Conservation (phyloP, 1,140 invertebrate genomes). For the Bombus fervidus region DNA sequence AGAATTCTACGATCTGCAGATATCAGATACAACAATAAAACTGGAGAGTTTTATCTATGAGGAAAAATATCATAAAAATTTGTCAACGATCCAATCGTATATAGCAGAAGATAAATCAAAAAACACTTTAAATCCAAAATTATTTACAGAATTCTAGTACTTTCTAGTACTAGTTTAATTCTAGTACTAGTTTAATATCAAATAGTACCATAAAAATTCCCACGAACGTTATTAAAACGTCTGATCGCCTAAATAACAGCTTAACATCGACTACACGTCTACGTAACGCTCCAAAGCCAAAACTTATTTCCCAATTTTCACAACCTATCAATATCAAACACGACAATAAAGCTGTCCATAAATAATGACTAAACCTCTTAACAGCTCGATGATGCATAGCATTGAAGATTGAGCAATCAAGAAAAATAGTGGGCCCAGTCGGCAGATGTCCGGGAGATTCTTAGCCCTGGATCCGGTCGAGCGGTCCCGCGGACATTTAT, state of each 20-base stretch:
- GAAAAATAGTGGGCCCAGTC: slow-evolving; percentile 39
- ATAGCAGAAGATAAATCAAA: neutral
- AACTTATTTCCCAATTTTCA: too few relatives aligned
- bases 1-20: too few relatives aligned
- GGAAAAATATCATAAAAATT: neutral
- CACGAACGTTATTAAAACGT: too few relatives aligned
- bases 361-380: neutral
- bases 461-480: slow-evolving; percentile 13
- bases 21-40: too few relatives aligned
- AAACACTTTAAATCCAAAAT: too few relatives aligned
- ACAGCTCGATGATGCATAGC: neutral
- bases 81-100: neutral
- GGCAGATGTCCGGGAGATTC: slow-evolving; percentile 54
- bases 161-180: too few relatives aligned
- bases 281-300: too few relatives aligned
- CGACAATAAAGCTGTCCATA: neutral
- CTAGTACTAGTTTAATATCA: too few relatives aligned
- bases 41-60: too few relatives aligned
- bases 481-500: slow-evolving; percentile 19
- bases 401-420: slow-evolving; percentile 60
- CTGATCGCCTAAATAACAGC: neutral
- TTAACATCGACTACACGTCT: neutral
- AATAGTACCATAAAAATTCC: too few relatives aligned
- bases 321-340: neutral
- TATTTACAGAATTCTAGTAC: too few relatives aligned